These are phyloP conservation scores for Agrotis segetum DNA, from an alignment of 2,888 invertebrate genomes.

Conservation along the genomic window DNA sequence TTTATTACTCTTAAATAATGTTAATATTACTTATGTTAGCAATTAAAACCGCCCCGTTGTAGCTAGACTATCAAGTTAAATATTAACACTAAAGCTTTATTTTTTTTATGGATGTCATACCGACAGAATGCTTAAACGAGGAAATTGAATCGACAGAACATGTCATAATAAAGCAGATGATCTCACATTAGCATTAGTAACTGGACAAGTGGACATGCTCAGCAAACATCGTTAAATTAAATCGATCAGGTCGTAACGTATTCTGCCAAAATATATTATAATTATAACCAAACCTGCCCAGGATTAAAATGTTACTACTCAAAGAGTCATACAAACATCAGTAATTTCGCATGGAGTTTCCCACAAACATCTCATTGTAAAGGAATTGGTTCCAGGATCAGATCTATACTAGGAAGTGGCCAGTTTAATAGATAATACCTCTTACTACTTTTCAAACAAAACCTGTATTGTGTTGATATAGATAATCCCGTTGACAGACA, in stretches of 20 bases:
- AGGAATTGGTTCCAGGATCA: background rate
- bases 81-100: constrained; percentile 10
- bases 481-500: constrained; percentile 43
- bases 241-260: background rate
- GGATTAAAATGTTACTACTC: background rate
- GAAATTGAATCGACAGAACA: background rate
- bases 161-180: background rate
- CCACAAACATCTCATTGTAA: background rate
- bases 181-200: background rate
- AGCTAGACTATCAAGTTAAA: background rate
- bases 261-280: background rate
- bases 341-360: background rate
- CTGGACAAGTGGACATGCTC: background rate
- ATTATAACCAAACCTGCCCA: too few relatives aligned
- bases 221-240: background rate
- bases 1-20: background rate
- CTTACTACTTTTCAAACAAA: constrained; percentile 3
- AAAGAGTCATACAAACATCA: background rate
- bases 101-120: constrained; percentile 11
- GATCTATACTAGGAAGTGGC: constrained; percentile 4
- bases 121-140: background rate
- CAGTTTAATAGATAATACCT: too few relatives aligned
- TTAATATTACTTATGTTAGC: background rate
- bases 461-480: background rate
- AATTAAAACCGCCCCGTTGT: background rate